A percentile compares a stretch with the other conserved stretches of the same genome.
Conservation (phyloP, 2,113 vertebrate genomes). For the human region GRCh38 chr11:87571501-87572000, state of each 20-base stretch:
- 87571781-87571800: neutral
- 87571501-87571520: neutral
- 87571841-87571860: neutral
- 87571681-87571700: neutral
- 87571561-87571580: accelerated
- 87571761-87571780: neutral
- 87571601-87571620: accelerated
- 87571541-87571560: neutral
- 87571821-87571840: neutral
- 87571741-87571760: neutral
- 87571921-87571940: neutral
- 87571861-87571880: neutral
- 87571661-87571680: neutral
- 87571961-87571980: neutral
- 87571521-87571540: neutral
- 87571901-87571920: neutral
- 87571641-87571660: neutral
- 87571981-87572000: conserved; percentile 20
- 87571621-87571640: accelerated
- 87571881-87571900: neutral
- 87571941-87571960: neutral
- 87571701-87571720: neutral
- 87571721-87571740: neutral
- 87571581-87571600: neutral
- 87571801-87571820: neutral